Evolutionary conservation across 92 coral and sea anemone species (phyloP).

Genomic region (Epizoanthus rinbou): DNA sequence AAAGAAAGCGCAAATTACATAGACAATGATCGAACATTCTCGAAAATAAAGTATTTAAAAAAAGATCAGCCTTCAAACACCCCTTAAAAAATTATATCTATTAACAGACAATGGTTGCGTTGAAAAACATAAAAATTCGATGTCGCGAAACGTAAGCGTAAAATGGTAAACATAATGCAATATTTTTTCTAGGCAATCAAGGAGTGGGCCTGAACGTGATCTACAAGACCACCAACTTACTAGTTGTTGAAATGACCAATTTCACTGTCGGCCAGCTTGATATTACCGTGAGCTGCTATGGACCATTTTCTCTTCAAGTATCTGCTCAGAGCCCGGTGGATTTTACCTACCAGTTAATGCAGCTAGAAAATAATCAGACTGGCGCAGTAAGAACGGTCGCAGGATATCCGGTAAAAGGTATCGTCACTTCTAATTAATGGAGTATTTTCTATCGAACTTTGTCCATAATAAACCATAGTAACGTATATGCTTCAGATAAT

Average conservation of each 20-base stretch:
- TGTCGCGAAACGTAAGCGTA: no score
- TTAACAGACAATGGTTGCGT: no score
- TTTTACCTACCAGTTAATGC: slow-evolving; percentile 54
- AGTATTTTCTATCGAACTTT: no score
- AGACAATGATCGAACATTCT: no score
- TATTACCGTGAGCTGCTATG: slow-evolving; percentile 33
- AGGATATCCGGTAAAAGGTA: slow-evolving; percentile 76
- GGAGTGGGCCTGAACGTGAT: background rate
- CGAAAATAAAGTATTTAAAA: no score
- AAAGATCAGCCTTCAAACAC: no score
- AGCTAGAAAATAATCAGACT: slow-evolving; percentile 35
- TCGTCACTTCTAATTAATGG: no score
- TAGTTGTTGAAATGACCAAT: slow-evolving; percentile 30
- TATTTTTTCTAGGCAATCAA: background rate
- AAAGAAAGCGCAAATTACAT: no score
- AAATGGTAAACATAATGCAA: background rate
- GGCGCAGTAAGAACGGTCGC: slow-evolving; percentile 40
- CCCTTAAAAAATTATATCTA: no score
- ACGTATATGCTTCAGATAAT: no score
- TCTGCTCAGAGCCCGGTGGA: slow-evolving; percentile 57
- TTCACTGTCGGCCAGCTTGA: slow-evolving; percentile 30
- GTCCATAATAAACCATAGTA: no score
- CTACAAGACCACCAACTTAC: slow-evolving; percentile 1
- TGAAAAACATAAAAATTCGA: no score
- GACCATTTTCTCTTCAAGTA: slow-evolving; percentile 52